These are phyloP conservation scores for Cephalopholis sonnerati DNA, from an alignment of 2,113 vertebrate genomes.

Conservation along the genomic window DNA sequence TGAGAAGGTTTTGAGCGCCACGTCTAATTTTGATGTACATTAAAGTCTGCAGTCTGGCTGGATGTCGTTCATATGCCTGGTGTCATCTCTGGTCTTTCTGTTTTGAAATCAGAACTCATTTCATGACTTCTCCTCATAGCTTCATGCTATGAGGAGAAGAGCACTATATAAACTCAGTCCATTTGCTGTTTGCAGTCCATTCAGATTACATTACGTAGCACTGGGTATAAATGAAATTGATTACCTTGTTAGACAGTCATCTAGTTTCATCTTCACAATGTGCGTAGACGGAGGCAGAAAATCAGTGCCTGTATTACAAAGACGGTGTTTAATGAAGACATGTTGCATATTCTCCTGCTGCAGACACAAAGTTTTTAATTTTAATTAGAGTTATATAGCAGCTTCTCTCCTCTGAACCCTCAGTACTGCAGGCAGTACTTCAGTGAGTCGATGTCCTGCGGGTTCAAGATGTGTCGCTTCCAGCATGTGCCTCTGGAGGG, in stretches of 20 bases:
- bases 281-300: not conserved
- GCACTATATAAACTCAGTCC: no score
- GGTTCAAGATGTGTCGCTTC: slow-evolving; percentile 86
- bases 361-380: not conserved
- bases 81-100: not conserved
- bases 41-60: not conserved
- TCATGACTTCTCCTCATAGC: no score
- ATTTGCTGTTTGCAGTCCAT: no score
- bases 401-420: slow-evolving; percentile 13
- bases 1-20: not conserved
- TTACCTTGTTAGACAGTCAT: not conserved
- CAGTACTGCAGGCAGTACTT: slow-evolving; percentile 93
- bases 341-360: not conserved
- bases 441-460: slow-evolving; percentile 86
- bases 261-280: not conserved
- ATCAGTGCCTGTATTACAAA: not conserved
- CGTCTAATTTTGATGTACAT: not conserved
- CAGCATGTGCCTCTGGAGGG: slow-evolving; percentile 86
- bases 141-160: no score
- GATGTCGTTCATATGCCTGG: not conserved
- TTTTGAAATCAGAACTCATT: no score
- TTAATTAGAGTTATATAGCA: not conserved
- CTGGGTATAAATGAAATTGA: not conserved
- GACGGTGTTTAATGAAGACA: not conserved
- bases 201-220: no score